Percentiles rank a stretch among this genome's conserved stretches.
Conservation (phyloP, 2,888 invertebrate genomes). For the Creontiades dilutus region DNA sequence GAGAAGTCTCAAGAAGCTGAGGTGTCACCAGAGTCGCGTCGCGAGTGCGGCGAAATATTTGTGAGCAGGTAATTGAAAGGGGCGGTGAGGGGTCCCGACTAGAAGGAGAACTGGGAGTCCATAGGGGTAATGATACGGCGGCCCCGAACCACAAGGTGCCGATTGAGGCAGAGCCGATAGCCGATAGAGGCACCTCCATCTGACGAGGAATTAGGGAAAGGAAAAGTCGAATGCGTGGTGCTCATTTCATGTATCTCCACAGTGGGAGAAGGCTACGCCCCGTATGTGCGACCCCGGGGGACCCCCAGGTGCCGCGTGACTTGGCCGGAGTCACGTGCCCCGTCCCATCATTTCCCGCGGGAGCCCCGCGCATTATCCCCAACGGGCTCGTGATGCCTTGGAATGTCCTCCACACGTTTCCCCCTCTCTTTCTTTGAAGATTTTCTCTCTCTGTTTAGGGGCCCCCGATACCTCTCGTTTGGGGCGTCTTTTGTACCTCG, state of each 20-base stretch:
- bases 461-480: not conserved
- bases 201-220: slow-evolving; percentile 44
- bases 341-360: slow-evolving; percentile 51
- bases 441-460: not conserved
- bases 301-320: slow-evolving; percentile 51
- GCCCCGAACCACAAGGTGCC: slow-evolving; percentile 38
- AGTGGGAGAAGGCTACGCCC: not conserved
- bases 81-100: slow-evolving; percentile 48
- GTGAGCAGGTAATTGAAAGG: slow-evolving; percentile 68
- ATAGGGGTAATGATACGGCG: slow-evolving; percentile 57
- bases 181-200: not conserved
- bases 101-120: slow-evolving; percentile 50
- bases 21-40: no score
- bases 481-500: not conserved
- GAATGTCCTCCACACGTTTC: slow-evolving; percentile 53
- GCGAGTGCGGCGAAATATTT: slow-evolving; percentile 60
- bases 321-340: slow-evolving; percentile 53
- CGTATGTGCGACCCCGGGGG: slow-evolving; percentile 58
- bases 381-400: slow-evolving; percentile 42
- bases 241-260: slow-evolving; percentile 57
- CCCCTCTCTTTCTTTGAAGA: not conserved
- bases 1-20: no score
- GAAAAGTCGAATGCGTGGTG: slow-evolving; percentile 43
- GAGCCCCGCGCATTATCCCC: slow-evolving; percentile 54
- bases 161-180: not conserved